These are phyloP conservation scores for Gambusia holbrooki DNA, from an alignment of 2,113 vertebrate genomes.

Conservation along the genomic window DNA sequence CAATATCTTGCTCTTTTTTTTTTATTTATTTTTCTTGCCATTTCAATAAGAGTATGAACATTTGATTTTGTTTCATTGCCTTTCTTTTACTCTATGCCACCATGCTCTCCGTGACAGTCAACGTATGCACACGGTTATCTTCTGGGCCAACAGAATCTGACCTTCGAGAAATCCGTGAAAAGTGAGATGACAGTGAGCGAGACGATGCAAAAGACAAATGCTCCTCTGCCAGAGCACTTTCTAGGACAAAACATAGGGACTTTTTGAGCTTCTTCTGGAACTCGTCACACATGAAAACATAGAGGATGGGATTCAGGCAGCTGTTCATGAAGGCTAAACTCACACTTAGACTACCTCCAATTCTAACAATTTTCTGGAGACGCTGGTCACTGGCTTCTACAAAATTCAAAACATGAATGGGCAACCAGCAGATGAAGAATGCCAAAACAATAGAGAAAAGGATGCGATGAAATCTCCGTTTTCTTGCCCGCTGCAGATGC, in stretches of 20 bases:
- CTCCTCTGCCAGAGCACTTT: constrained; percentile 66
- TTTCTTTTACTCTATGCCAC: neutral
- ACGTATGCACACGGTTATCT: neutral
- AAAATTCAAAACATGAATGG: constrained; percentile 39
- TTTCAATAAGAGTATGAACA: neutral
- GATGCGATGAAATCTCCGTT: constrained; percentile 33
- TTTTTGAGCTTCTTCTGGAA: constrained; percentile 53
- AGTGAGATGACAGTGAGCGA: constrained; percentile 25
- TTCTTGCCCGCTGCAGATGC: constrained; percentile 30
- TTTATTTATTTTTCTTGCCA: neutral
- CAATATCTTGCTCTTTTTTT: too few relatives aligned
- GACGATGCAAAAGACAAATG: constrained; percentile 21
- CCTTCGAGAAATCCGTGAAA: constrained; percentile 30
- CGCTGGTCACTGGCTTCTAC: rapidly evolving
- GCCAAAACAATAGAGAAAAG: constrained; percentile 56
- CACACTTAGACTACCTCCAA: neutral
- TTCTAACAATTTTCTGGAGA: rapidly evolving
- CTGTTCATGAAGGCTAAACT: constrained; percentile 67
- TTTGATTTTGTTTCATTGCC: neutral
- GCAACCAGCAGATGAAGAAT: constrained; percentile 76
- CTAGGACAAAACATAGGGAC: constrained; percentile 65
- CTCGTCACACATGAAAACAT: constrained; percentile 73
- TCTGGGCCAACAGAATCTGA: constrained; percentile 17
- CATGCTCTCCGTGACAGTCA: neutral
- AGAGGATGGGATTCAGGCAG: constrained; percentile 76